Evolutionary conservation across 2,797 vertebrate genomes (phyloP), one percentile per base, ranked within the genome.

Genomic region (Amblyopsis hoosieri): DNA sequence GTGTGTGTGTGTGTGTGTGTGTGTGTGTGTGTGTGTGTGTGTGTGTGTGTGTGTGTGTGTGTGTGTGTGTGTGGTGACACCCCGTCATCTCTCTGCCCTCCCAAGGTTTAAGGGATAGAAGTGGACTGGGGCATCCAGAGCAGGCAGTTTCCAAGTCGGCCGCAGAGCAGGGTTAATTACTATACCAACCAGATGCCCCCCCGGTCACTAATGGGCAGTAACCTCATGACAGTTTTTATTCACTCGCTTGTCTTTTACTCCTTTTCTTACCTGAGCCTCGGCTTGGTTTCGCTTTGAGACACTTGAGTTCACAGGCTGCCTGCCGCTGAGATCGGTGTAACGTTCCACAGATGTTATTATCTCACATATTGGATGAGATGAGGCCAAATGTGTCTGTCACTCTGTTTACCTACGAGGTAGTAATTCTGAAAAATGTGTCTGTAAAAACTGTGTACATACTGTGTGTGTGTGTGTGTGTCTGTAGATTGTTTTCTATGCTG

Each of bases 151-250:
- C 76, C 68, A 75, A 71, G 73, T 79, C 74, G 67, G 72, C 71
- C 81, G 76, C 77, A 83, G 78, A 71, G 71, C 69, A 75, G 76
- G 83, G 88, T 88, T 91, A 89, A 89, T 90, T 84, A 85, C 84
- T 85, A 56, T 72, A 84, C 82, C 76, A 74, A 73, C 74, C 74
- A 72, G 74, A 67, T 63, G 75, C 3, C n/a, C 12, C n/a, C 72
- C 77, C 74, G 68, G 67, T 74, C 75, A 64, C 61, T 74, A 71
- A 71, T 82, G 75, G 78, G 76, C 75, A 68, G 14, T 63, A 69
- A 70, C 81, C 72, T 68, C 58, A 49, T 65, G 68, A 74, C 67
- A 45, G n/a, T 57, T 63, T 66, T 83, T 76, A 75, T 73, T 81
- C 75, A 29, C 75, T 83, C 74, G 78, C 74, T 72, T 81, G 7